Evolutionary conservation across 2,113 vertebrate genomes (phyloP), one percentile per base, ranked within the genome.

Genomic region (Himantopus leucocephalus): DNA sequence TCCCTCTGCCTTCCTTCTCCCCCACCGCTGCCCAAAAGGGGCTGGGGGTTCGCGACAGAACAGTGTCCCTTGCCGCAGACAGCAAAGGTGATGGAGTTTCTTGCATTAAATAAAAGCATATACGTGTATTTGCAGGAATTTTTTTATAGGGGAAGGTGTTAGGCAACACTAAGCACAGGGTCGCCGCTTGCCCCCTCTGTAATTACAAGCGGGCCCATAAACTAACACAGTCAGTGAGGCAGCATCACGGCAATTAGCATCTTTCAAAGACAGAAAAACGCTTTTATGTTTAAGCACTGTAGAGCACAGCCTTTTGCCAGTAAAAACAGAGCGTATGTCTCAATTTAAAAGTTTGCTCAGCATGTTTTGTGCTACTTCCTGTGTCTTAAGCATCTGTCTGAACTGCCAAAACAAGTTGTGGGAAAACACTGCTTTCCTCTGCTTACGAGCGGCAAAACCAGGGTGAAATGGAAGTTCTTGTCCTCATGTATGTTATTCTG

Each of bases 271-370:
- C 6, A 94, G 72, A 91, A 81, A 95, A 98, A 79, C 17, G 64
- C 39, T 75, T 78, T 83, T 90, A 92, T 84, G 66, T 94, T 88
- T 90, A 91, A 97, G 91, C 43, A 64, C 81, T 73, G 62, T 23
- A 78, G 72, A 97, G 80, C 30, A 94, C 74, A 96, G 88, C 20
- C 62, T 91, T 95, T 94, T 85, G 93, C 77, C 89, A 97, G 83
- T 84, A 91, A 97, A 97, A 97, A 88, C 71, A 95, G 87, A 97
- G 71, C 37, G 43, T 95, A 91, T 76, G 89, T 75, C 94, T 98
- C 97, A 90, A 96, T 96, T 97, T 98, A 95, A 91, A 98, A 97
- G 92, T 96, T 90, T 96, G 92, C 76, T 94, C 91, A 85, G 91
- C 73, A 64, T 95, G 88, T 93, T 95, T 89, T 92, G 90, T 85